Evolutionary conservation across 23 tunicate genomes (phyloP).

Genomic region (Ascidia mentula): DNA sequence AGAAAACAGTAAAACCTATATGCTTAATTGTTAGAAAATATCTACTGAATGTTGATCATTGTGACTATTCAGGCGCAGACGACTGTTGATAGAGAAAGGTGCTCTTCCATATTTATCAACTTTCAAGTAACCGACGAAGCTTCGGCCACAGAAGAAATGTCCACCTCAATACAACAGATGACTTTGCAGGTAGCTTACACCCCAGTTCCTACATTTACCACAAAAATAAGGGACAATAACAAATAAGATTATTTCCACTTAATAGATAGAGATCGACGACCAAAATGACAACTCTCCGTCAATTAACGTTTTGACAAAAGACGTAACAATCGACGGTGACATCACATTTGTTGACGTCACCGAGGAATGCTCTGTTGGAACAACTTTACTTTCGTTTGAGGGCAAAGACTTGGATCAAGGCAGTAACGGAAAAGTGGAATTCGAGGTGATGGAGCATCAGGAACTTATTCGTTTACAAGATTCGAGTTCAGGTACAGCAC

Average conservation of each 20-base stretch:
- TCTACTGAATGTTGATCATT: too few species aligned
- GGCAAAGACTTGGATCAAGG: conserved; percentile 64
- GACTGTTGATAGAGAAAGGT: conserved; percentile 64
- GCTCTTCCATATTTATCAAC: conserved; percentile 37
- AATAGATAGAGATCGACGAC: conserved; percentile 61
- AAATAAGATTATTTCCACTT: neutral
- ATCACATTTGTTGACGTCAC: conserved; percentile 49
- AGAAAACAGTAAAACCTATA: too few species aligned
- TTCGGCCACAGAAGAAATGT: conserved; percentile 31
- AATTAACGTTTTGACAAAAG: conserved; percentile 37
- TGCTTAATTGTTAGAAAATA: too few species aligned
- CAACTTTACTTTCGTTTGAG: conserved; percentile 26
- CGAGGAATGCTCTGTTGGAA: conserved; percentile 52
- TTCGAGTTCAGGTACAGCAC: conserved; percentile 29
- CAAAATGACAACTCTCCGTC: conserved; percentile 81
- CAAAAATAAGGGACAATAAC: neutral
- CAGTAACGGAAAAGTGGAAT: conserved; percentile 52
- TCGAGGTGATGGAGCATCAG: conserved; percentile 25
- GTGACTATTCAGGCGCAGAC: conserved; percentile 17
- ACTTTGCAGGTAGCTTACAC: conserved; percentile 23
- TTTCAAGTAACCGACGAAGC: conserved; percentile 46
- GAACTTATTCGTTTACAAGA: conserved; percentile 15
- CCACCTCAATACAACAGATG: conserved; percentile 45
- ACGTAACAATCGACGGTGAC: conserved; percentile 17
- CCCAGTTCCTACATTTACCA: neutral